Percentiles rank a stretch among this genome's conserved stretches.
Conservation (phyloP, 2,113 vertebrate genomes). For the Diphyllodes magnificus region DNA sequence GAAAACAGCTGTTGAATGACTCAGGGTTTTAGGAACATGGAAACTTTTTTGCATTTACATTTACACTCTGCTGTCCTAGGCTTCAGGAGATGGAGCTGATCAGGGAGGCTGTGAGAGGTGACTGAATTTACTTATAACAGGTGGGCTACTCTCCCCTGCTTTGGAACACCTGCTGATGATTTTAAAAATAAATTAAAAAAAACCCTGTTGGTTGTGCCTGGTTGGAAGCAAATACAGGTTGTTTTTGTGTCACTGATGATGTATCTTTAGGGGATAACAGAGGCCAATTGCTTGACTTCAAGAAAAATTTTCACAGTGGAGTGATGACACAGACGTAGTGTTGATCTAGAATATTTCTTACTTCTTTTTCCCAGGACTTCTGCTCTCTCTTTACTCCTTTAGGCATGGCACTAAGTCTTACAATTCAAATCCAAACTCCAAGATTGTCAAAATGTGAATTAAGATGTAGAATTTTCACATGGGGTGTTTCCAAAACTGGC, state of each 20-base stretch:
- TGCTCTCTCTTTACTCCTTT: neutral
- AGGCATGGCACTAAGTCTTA: neutral
- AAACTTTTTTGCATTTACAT: neutral
- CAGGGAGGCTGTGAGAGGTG: neutral
- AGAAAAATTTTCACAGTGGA: neutral
- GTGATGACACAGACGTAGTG: neutral
- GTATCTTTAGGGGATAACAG: neutral
- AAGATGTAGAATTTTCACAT: neutral
- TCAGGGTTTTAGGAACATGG: constrained; percentile 1
- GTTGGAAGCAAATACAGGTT: neutral
- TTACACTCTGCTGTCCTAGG: neutral
- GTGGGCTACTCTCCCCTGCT: neutral
- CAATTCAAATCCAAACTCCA: neutral
- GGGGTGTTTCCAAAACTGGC: neutral
- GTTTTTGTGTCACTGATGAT: neutral
- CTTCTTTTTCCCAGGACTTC: neutral
- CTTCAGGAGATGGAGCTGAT: neutral
- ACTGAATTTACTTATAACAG: neutral
- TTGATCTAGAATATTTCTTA: neutral
- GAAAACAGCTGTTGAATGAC: neutral
- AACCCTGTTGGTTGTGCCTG: neutral
- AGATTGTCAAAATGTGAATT: neutral
- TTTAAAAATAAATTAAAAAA: neutral
- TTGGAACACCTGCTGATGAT: neutral
- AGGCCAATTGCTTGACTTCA: neutral